Evolutionary conservation across 2,113 vertebrate species (phyloP), one percentile per base, ranked within the genome.

Genomic region (Synchiropus splendidus): DNA sequence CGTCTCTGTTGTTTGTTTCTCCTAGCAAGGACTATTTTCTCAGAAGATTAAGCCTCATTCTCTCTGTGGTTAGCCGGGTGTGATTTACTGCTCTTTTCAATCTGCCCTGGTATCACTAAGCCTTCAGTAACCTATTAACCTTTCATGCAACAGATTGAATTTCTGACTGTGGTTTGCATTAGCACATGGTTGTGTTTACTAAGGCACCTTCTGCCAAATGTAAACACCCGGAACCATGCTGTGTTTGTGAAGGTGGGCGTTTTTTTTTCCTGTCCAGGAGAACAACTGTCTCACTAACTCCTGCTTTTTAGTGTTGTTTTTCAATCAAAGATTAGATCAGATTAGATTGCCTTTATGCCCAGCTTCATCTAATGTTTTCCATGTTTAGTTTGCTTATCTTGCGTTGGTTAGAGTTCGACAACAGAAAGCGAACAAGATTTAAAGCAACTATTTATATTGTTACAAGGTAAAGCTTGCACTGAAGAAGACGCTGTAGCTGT

Each of bases 161-260:
- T 27, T 15, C 21, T 44, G 31, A 30, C 44, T 21, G 45, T 53
- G 61, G 39, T 58, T 54, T 42, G 31, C 6, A n/a, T 60, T 39
- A 37, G 42, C 59, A 61, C 61, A 54, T 37, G 54, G 16, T 31
- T 16, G 18, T 42, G 48, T 70, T 70, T 56, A 53, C 45, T 42
- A 16, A 47, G 50, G 39, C 39, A 44, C 48, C 36, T 18, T 14
- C 37, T 42, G 31, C 15, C 50, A 45, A 45, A 45, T 15, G 45
- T 41, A 51, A 51, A 58, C 36, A 55, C 16, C 13, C 2, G 12
- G 45, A 31, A 54, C 56, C 51, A 60, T 21, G 2, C 38, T 27
- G 18, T 31, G 30, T 32, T 14, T 47, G 34, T 16, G 27, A 49
- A 40, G 14, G 11, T 36, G 21, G 8, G 21, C 4, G 4, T 27